phyloP scores from a whole-genome alignment of 2,113 vertebrate genomes.

The Poicephalus meyeri region DNA sequence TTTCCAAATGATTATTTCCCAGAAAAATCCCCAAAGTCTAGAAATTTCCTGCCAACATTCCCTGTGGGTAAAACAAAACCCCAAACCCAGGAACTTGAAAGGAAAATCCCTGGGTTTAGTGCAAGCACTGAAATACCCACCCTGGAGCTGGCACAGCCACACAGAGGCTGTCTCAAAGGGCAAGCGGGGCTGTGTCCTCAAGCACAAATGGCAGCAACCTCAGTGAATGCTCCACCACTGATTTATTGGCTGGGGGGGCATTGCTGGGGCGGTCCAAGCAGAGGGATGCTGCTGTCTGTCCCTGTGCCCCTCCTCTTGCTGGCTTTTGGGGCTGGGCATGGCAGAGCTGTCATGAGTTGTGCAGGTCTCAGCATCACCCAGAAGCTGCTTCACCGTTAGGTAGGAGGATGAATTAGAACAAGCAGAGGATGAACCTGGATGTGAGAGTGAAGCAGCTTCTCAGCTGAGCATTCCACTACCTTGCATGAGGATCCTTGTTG shows the following conservation, averaged over 20 bases:
- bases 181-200: background rate
- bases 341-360: background rate
- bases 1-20: background rate
- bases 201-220: background rate
- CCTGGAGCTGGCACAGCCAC: accelerated
- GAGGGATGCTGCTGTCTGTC: background rate
- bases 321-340: background rate
- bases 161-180: background rate
- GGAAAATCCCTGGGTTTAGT: background rate
- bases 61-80: background rate
- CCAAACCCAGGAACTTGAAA: background rate
- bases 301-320: accelerated
- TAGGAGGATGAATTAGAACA: background rate
- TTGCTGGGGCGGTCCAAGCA: accelerated
- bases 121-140: background rate
- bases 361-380: background rate
- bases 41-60: background rate
- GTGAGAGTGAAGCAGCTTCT: background rate
- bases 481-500: background rate
- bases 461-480: accelerated
- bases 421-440: background rate
- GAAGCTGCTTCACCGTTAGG: background rate
- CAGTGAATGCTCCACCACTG: background rate
- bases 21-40: background rate
- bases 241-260: too few relatives aligned